Percentiles rank a stretch among this genome's conserved stretches.
Conservation (phyloP, 2,888 invertebrate species). For the Sarcophaga caerulescens region DNA sequence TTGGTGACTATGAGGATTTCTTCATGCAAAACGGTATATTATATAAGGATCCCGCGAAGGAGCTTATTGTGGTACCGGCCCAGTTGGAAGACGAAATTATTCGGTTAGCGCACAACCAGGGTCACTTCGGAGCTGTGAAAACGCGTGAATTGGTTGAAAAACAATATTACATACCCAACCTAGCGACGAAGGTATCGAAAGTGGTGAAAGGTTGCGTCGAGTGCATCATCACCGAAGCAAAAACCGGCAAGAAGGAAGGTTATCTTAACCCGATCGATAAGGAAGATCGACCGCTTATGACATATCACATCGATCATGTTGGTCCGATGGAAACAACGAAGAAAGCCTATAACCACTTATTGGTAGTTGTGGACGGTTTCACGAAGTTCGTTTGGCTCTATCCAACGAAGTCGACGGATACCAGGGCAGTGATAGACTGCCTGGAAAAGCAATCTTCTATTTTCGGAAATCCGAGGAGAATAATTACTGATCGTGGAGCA, state of each 20-base stretch:
- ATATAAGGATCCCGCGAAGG: constrained; percentile 18
- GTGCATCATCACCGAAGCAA: constrained; percentile 45
- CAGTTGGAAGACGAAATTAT: constrained; percentile 20
- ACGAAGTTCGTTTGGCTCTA: constrained; percentile 55
- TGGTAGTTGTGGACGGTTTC: constrained; percentile 36
- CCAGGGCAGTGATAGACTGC: constrained; percentile 30
- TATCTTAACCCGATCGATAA: constrained; percentile 31
- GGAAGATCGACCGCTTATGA: constrained; percentile 2
- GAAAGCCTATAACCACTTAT: constrained; percentile 31
- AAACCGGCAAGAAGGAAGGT: constrained; percentile 31
- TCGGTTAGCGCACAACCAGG: constrained; percentile 5
- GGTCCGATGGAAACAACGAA: constrained; percentile 34
- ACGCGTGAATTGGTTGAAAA: not conserved
- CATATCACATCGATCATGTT: constrained; percentile 37
- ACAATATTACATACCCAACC: constrained; percentile 7
- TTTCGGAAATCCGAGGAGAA: constrained; percentile 26
- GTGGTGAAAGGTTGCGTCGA: constrained; percentile 4
- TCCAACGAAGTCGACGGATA: constrained; percentile 53
- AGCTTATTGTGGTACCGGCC: constrained; percentile 19
- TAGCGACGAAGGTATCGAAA: not conserved
- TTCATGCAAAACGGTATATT: constrained; percentile 52
- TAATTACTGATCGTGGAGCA: constrained; percentile 29
- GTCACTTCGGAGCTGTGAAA: constrained; percentile 4
- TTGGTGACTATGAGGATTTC: constrained; percentile 35
- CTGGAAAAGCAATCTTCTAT: constrained; percentile 28